Evolutionary conservation across 2,113 vertebrate genomes (phyloP), one percentile per base, ranked within the genome.

Genomic region (Solea senegalensis): DNA sequence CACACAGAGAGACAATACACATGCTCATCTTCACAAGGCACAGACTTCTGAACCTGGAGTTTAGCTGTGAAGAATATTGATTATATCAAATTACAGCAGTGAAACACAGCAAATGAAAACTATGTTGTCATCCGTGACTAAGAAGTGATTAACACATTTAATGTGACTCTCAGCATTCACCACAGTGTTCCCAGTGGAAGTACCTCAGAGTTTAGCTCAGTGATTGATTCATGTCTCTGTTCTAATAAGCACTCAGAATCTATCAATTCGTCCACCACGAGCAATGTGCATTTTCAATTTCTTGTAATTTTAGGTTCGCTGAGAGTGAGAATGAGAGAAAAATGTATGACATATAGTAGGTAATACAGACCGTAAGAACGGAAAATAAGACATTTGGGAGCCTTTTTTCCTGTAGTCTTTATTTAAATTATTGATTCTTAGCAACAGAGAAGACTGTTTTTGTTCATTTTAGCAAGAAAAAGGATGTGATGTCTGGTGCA

Each of bases 1-100:
- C 11, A 55, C 39, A 66, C 45, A 63, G n/a, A 13, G 9, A 34
- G 7, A 57, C 40, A 54, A 39, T 44, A 16, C 26, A 50, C 5
- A 21, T 5, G 21, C 11, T 64, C 53, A 45, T 74, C 62, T 49
- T 61, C 45, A 74, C 2, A 1, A 9, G 4, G 55, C 28, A 59
- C 65, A 26, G n/a, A 11, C 16, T 16, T 65, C 15, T 26, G 16
- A 9, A 8, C 10, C 13, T 12, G 34, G 21, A 57, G 9, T 34
- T 34, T 34, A 34, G 34, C 34, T 53, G 16, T 28, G 50, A 16
- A n/a, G 4, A 34, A 34, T 34, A 3, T 34, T 34, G 34, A 34
- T 34, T 34, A 34, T 6, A 34, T 34, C 5, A 34, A 34, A 34
- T 34, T 34, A 34, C 5, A 34, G 5, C 34, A 34, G 3, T 34